These are phyloP conservation scores for Brachyalestes nurse DNA, from an alignment of 2,797 vertebrate genomes.

Conservation along the genomic window DNA sequence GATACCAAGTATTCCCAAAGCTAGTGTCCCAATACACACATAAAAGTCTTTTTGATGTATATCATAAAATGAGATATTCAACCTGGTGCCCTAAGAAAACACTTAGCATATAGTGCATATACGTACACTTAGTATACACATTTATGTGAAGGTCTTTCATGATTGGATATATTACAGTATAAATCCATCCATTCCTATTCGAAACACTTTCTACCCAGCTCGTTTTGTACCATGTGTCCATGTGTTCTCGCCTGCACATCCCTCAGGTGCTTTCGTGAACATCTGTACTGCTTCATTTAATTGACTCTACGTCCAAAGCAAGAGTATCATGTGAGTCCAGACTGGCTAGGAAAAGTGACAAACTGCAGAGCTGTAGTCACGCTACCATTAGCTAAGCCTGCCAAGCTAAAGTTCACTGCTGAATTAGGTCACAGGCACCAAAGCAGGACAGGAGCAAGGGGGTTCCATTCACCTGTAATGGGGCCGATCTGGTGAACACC, in stretches of 20 bases:
- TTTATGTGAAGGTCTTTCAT: too few relatives aligned
- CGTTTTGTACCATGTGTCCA: too few relatives aligned
- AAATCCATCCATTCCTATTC: not conserved
- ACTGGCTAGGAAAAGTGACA: constrained; percentile 34
- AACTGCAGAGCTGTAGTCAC: constrained; percentile 47
- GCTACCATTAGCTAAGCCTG: constrained; percentile 42
- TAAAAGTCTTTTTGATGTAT: not conserved
- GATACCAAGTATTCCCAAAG: too few relatives aligned
- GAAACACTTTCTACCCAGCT: not conserved
- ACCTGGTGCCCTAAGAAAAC: too few relatives aligned
- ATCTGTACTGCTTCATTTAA: not conserved
- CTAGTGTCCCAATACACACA: too few relatives aligned
- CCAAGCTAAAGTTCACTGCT: constrained; percentile 45
- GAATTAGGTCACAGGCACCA: constrained; percentile 51
- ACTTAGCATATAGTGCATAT: too few relatives aligned
- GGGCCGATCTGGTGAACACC: constrained; percentile 20
- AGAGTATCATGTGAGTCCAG: constrained; percentile 15
- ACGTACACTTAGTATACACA: too few relatives aligned
- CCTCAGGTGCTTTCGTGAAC: not conserved
- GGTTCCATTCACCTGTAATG: constrained; percentile 36
- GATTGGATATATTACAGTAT: too few relatives aligned
- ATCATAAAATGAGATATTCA: too few relatives aligned
- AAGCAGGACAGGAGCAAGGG: not conserved
- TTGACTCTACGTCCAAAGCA: not conserved
- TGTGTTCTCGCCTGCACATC: too few relatives aligned